phyloP scores from a whole-genome alignment of 2,113 vertebrate genomes.

The Sigmodon hispidus region DNA sequence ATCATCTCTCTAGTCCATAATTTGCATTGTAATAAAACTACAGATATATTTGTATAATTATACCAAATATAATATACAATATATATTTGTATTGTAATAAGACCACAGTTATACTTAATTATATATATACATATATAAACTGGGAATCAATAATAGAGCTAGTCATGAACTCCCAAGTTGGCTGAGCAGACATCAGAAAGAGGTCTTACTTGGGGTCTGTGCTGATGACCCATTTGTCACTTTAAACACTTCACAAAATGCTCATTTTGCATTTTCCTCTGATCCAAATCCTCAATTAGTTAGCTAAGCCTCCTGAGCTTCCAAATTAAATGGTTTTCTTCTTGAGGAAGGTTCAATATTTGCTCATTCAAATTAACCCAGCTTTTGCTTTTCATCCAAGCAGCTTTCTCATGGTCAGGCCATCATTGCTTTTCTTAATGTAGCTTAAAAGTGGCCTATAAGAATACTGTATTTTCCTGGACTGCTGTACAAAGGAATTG shows the following conservation, averaged over 20 bases:
- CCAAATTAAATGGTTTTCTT: constrained; percentile 65
- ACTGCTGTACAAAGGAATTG: constrained; percentile 61
- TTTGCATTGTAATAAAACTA: not conserved
- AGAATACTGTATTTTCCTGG: not conserved
- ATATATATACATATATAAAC: not conserved
- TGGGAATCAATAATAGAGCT: not conserved
- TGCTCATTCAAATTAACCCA: constrained; percentile 72
- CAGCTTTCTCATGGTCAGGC: constrained; percentile 1
- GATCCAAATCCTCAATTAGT: constrained; percentile 53
- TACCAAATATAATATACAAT: too few relatives aligned
- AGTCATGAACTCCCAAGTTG: not conserved
- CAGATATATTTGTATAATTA: too few relatives aligned
- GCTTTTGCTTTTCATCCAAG: constrained; percentile 36
- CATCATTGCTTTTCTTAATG: constrained; percentile 8
- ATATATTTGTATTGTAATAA: not conserved
- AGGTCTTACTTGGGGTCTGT: not conserved
- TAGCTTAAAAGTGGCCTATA: constrained; percentile 25
- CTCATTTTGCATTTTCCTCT: constrained; percentile 42
- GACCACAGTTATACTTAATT: too few relatives aligned
- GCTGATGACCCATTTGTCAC: not conserved
- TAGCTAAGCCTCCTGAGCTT: constrained; percentile 34
- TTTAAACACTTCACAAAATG: not conserved
- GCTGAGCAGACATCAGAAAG: not conserved
- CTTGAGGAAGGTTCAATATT: constrained; percentile 50
- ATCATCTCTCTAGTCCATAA: not conserved